Base-by-base conservation (phyloP, 2,113 vertebrate species). In the Nettapus auritus region DNA sequence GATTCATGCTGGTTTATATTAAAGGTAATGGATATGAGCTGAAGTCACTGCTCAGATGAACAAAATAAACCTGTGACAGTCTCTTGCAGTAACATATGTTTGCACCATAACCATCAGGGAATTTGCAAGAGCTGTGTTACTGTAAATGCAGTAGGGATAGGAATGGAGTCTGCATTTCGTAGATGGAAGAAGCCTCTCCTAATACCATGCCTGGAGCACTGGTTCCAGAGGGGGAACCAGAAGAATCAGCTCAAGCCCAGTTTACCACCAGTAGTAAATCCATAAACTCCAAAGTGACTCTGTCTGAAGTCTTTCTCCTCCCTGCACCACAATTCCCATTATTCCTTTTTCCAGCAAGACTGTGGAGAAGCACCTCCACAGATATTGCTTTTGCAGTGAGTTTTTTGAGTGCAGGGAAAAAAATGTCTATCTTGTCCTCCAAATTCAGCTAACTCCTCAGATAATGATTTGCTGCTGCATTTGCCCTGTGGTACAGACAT, bases 1-100 rank as follows among this genome's bases (percentile, higher is more conserved):
- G 33, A n/a, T 55, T 79, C 40, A 12, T 75, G 8, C 12, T 50
- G 31, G 9, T 1, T 88, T 82, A 33, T 55, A 4, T 8, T 46
- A 46, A 82, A 20, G 2, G 2, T 53, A 66, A 28, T 25, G 12
- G 22, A n/a, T 1, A 1, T n/a, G 48, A 86, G 4, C 2, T 26
- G 13, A 11, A 74, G 29, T 31, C 13, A 5, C 26, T 26, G 3
- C 48, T 56, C 31, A 60, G 7, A n/a, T 55, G 13, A 31, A 6
- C 6, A 87, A 78, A 91, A 67, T 3, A 10, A 79, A 56, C 11
- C 31, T 33, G 12, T 59, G 46, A 6, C 56, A 68, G 23, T 25
- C 4, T n/a, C 31, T 22, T 71, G 13, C 12, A 60, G 42, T 22
- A 88, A 31, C n/a, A 11, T 69, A 4, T 34, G 8, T 56, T 86